A percentile compares a stretch with the other conserved stretches of the same genome.
Conservation (phyloP, 2,113 vertebrate species). For the Poeciliopsis occidentalis region DNA sequence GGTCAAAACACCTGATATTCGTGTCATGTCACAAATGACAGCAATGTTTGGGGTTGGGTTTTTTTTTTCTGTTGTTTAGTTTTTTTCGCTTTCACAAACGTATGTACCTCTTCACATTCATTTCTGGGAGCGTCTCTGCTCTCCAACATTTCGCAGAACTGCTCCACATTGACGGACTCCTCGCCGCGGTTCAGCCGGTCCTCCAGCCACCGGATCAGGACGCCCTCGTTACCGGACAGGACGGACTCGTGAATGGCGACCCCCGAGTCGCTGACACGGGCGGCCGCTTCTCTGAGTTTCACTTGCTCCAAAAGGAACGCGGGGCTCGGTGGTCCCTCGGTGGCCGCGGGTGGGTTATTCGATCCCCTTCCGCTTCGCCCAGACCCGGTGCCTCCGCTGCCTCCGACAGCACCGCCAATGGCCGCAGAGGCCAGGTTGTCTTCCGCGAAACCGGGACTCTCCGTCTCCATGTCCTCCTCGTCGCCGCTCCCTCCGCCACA, state of each 20-base stretch:
- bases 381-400: conserved; percentile 64
- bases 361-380: conserved; percentile 71
- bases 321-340: conserved; percentile 81
- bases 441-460: conserved; percentile 79
- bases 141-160: conserved; percentile 94
- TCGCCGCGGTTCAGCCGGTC: conserved; percentile 93
- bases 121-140: conserved; percentile 83
- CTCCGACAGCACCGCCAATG: conserved; percentile 72
- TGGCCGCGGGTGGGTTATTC: conserved; percentile 54
- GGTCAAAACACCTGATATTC: background rate
- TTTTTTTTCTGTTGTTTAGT: too few species aligned
- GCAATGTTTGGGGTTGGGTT: background rate
- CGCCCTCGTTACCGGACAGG: conserved; percentile 88
- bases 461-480: conserved; percentile 84
- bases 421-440: conserved; percentile 84
- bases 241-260: conserved; percentile 86
- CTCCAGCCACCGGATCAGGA: conserved; percentile 93
- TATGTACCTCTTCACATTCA: conserved; percentile 86
- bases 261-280: conserved; percentile 85
- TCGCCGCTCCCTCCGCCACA: conserved; percentile 88
- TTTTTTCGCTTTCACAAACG: too few species aligned
- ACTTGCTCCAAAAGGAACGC: conserved; percentile 89
- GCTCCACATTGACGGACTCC: conserved; percentile 89
- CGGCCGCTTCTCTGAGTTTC: conserved; percentile 89
- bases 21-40: background rate